Percentiles rank a stretch among this genome's conserved stretches.
phyloP scores from a whole-genome alignment of 1,140 invertebrate genomes.

The Galendromus occidentalis region DNA sequence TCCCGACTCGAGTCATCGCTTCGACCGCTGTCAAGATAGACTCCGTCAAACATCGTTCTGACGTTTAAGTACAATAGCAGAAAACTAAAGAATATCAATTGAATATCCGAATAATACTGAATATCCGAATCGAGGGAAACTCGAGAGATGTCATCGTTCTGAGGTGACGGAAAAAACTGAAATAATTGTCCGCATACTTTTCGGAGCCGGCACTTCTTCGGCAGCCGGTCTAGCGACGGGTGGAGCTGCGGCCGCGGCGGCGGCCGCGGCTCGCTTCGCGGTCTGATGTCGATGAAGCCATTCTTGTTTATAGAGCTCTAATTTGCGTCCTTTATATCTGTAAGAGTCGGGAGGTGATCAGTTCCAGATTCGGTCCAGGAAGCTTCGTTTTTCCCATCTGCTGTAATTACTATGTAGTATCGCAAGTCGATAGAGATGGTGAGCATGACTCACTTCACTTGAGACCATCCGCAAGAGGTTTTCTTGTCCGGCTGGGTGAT shows the following conservation, averaged over 20 bases:
- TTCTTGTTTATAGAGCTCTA: constrained; percentile 63
- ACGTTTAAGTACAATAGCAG: too few species aligned
- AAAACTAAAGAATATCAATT: too few species aligned
- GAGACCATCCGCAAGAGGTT: constrained; percentile 75
- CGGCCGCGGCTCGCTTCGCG: background rate
- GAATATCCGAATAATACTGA: too few species aligned
- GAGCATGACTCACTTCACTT: constrained; percentile 20
- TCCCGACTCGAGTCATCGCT: constrained; percentile 4
- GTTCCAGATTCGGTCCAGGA: background rate
- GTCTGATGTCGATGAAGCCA: constrained; percentile 39
- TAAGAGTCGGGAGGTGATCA: background rate
- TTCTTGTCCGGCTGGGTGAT: constrained; percentile 76
- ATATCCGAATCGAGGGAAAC: too few species aligned
- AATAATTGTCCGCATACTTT: too few species aligned
- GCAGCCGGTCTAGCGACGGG: background rate
- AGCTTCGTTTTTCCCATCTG: background rate
- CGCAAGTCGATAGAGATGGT: constrained; percentile 11
- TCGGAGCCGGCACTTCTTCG: background rate
- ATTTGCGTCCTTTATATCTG: constrained; percentile 52
- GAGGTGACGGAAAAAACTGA: too few species aligned
- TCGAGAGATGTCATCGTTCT: too few species aligned
- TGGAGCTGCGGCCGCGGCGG: background rate
- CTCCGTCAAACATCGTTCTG: background rate
- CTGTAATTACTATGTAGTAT: background rate
- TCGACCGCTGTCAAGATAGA: background rate